Evolutionary conservation across 2,888 invertebrate species (phyloP), one percentile per base, ranked within the genome.

Genomic region (Itoplectis maculator): DNA sequence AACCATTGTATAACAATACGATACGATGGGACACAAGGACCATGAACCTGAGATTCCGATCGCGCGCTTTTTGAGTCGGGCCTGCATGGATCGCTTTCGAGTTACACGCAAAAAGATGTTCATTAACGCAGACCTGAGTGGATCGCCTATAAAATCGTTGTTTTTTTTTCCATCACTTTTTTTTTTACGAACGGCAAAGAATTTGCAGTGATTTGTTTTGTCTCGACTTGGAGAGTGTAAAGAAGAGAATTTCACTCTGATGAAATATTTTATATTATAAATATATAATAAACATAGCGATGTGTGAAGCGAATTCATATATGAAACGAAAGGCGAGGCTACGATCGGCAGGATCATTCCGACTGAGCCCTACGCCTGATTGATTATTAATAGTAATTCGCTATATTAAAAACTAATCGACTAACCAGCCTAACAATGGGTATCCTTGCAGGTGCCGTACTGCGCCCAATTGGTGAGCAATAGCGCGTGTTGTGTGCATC

Each of bases 401-500:
- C 54, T 76, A 47, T 63, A 23, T 23, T 42, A 18, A 54, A 81
- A 87, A 86, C 88, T 89, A 89, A 89, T 84, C 87, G 88, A 91
- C 91, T 91, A 91, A 91, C 89, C 87, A 88, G 91, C 90, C 92
- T 92, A 92, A 92, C 92, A 88, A 90, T 92, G 92, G 91, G 91
- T 92, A 92, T 92, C 92, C 92, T 92, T 94, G 94, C 96, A 97
- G 97, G 97, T 97, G 96, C 97, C 96, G 95, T 96, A 96, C 96
- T 97, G 97, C 96, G 97, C 96, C 95, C 96, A 96, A 96, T 96
- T 96, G 96, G 97, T 97, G 97, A 97, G 97, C 97, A 97, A 97
- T 97, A 96, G 96, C 96, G 97, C 97, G 96, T 96, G 96, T 96
- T 97, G 96, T 97, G 96, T 97, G 96, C 97, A 96, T 97, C 97